Base-by-base conservation (phyloP, 2,888 invertebrate genomes). In the Pimpla rufipes region DNA sequence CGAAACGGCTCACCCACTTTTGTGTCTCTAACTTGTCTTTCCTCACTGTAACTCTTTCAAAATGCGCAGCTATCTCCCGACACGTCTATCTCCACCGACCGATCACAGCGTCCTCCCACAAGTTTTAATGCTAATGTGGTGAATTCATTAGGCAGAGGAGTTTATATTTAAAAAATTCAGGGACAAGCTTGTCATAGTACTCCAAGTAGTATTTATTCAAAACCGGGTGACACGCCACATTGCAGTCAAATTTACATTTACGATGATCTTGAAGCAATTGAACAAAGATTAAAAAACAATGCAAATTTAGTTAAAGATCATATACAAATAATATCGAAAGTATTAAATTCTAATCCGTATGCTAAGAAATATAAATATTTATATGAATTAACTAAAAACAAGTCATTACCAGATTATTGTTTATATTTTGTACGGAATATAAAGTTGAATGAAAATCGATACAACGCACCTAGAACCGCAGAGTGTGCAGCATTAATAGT, bases 161-260 rank as follows among this genome's bases (percentile, higher is more conserved):
- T 85, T 35, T 85, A 81, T 64, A 85, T 83, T 62, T 67, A 81
- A 13, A 83, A 29, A 29, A 29, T 29, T 29, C 29, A 29, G 29
- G 45, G 45, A 13, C 45, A 45, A 45, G 45, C 7, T 13, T 45
- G 45, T 45, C 45, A 45, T 45, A 74, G 21, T 8, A 59, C 35
- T 29, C 35, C 23, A 29, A 59, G 29, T 18, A 74, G 40, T 8
- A 74, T 59, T 40, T 11, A n/a, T 45, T 8, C 59, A 29, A 59
- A 74, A 29, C 3, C 16, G 42, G 62, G 74, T 11, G 59, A 74
- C 21, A n/a, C 13, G 10, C 59, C 59, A 8, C 23, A 29, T 10
- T 57, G 74, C 40, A 45, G 74, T 7, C 74, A 74, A 59, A 74
- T 59, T 74, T 74, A 74, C 42, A 74, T 74, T 42, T 59, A 74